Percentiles rank a stretch among this genome's conserved stretches.
Conservation (phyloP, 1,140 invertebrate genomes). For the Drosophila gunungcola region DNA sequence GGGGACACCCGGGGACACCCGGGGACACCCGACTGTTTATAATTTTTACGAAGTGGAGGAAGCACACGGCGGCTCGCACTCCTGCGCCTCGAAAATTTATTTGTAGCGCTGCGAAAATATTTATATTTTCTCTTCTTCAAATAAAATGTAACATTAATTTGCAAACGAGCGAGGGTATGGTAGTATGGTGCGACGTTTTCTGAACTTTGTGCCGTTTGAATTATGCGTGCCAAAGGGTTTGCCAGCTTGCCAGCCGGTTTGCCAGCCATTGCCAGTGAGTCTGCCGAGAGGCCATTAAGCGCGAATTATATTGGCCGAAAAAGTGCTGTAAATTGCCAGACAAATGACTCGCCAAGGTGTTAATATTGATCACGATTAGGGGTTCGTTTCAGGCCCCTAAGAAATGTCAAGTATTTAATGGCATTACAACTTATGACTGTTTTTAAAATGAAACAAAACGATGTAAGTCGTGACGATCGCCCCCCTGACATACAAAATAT, state of each 20-base stretch:
- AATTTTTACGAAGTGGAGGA: constrained; percentile 55
- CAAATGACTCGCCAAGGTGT: constrained; percentile 56
- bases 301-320: constrained; percentile 71
- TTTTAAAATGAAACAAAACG: too few species aligned
- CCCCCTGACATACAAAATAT: too few species aligned
- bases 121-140: constrained; percentile 57
- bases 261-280: constrained; percentile 14
- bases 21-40: constrained; percentile 65
- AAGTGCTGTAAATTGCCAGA: constrained; percentile 57
- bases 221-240: constrained; percentile 80
- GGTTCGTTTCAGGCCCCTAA: background rate
- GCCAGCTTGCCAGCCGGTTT: constrained; percentile 30
- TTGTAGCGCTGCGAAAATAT: constrained; percentile 63
- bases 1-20: constrained; percentile 35
- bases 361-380: constrained; percentile 62
- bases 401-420: too few species aligned
- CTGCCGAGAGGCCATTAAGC: constrained; percentile 59
- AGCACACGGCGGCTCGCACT: constrained; percentile 15
- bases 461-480: too few species aligned
- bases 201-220: constrained; percentile 72
- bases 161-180: constrained; percentile 29
- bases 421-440: too few species aligned
- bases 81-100: constrained; percentile 55
- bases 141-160: constrained; percentile 80
- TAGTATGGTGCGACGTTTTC: background rate